Conservation (phyloP, 2,888 invertebrate genomes). For the Galerucella pusilla region DNA sequence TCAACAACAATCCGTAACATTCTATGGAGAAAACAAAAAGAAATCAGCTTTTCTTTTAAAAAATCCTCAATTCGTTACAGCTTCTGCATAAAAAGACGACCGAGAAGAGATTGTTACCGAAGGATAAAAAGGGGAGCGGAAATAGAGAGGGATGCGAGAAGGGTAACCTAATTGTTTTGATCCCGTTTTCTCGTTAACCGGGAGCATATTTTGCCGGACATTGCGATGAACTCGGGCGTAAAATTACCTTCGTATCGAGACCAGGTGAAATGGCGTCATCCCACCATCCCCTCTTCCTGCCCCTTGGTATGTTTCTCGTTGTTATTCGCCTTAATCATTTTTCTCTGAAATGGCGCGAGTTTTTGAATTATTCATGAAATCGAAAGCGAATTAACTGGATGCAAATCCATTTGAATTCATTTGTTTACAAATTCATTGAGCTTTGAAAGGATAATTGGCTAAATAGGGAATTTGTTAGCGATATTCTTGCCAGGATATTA, state of each 20-base stretch:
- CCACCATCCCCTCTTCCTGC: neutral
- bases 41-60: slow-evolving; percentile 33
- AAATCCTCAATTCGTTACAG: slow-evolving; percentile 30
- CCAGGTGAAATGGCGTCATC: slow-evolving; percentile 33
- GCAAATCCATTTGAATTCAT: slow-evolving; percentile 56
- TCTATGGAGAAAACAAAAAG: slow-evolving; percentile 29
- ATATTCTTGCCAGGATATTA: slow-evolving; percentile 21
- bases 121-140: slow-evolving; percentile 9
- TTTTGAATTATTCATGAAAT: slow-evolving; percentile 59
- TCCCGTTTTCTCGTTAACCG: slow-evolving; percentile 45
- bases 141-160: slow-evolving; percentile 11
- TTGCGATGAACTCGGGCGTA: slow-evolving; percentile 50
- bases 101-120: slow-evolving; percentile 20
- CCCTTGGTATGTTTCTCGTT: slow-evolving; percentile 21
- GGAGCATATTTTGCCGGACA: slow-evolving; percentile 53
- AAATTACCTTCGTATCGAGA: slow-evolving; percentile 49
- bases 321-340: slow-evolving; percentile 38
- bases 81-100: slow-evolving; percentile 31
- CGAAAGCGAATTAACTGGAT: slow-evolving; percentile 57
- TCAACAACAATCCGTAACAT: slow-evolving; percentile 21
- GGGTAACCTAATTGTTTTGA: slow-evolving; percentile 46
- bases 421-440: slow-evolving; percentile 53
- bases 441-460: slow-evolving; percentile 38
- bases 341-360: slow-evolving; percentile 44
- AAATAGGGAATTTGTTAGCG: slow-evolving; percentile 39